Evolutionary conservation across 2,113 vertebrate genomes (phyloP).

Genomic region (Aspiorhynchus laticeps): DNA sequence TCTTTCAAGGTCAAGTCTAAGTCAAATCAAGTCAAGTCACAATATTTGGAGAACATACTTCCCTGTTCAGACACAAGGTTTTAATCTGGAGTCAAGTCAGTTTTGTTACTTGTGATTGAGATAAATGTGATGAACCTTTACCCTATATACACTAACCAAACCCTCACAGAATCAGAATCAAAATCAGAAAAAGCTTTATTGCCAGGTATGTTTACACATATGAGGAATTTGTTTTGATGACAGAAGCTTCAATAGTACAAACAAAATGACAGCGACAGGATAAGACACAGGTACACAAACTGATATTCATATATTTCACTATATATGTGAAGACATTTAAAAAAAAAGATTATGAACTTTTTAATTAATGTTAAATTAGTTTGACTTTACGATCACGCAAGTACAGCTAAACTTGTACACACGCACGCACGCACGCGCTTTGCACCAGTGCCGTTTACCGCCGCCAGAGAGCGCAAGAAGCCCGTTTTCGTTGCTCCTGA

Average conservation of each 20-base stretch:
- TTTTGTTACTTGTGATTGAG: background rate
- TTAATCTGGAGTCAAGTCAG: background rate
- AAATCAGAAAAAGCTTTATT: no score
- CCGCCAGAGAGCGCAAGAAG: slow-evolving; percentile 31
- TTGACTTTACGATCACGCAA: no score
- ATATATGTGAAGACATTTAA: background rate
- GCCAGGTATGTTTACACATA: no score
- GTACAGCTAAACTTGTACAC: background rate
- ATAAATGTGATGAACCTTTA: background rate
- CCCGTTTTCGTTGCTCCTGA: background rate
- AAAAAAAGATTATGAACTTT: background rate
- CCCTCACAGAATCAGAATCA: background rate
- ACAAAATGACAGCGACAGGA: no score
- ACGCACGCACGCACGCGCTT: background rate
- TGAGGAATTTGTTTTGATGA: no score
- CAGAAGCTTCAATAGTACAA: no score
- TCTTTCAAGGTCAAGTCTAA: background rate
- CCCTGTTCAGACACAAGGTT: background rate
- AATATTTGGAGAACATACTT: background rate
- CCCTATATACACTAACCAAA: background rate
- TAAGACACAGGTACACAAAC: background rate
- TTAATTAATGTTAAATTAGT: background rate
- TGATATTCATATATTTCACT: background rate
- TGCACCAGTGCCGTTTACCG: background rate
- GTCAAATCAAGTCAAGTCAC: background rate